Base-by-base conservation (phyloP, 2,113 vertebrate genomes). In the Micromys minutus region DNA sequence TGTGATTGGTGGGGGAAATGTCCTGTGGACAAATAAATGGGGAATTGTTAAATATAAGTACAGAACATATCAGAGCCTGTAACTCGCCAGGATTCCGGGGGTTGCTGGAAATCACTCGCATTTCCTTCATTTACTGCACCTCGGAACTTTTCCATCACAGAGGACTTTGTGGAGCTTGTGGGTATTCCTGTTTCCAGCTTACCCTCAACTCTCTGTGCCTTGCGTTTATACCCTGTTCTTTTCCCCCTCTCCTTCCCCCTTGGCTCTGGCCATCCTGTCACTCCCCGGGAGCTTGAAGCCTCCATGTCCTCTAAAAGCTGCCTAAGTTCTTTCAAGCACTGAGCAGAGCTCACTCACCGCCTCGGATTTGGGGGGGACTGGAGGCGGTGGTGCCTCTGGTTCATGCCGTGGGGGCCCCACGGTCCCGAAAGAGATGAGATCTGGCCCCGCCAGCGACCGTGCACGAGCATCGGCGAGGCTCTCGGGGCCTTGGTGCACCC, bases 291-390 rank as follows among this genome's bases (percentile, higher is more conserved):
- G 2, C 39, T 34, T 24, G 24, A n/a, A 17, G 55, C 29, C 42
- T 61, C 34, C 15, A 5, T 13, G 29, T 42, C 3, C 84, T 75
- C 31, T 52, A 94, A 74, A 71, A 22, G 4, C 63, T 8, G 42
- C 24, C 34, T 50, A 5, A 61, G 50, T 63, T 89, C 19, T 59
- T 7, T 1, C 34, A 45, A 71, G 29, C 26, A 31, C 3, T n/a
- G 15, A 34, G 90, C 39, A n/a, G 2, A 42, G 0, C 16, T 47
- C 89, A 99, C 99, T 99, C 98, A 99, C 99, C 98, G 99, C 99
- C 98, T 99, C 99, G 4, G 99, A 99, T 96, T 99, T 99, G 95
- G 99, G 99, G n/a, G 99, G 99, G 59, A 99, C 98, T 0, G 99
- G 99, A 13, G 99, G 99, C 0, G 99, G 99, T 3, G 97, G 99